These are phyloP conservation scores for Entomobrya multifasciata DNA, from an alignment of 2,888 invertebrate species.

Conservation along the genomic window DNA sequence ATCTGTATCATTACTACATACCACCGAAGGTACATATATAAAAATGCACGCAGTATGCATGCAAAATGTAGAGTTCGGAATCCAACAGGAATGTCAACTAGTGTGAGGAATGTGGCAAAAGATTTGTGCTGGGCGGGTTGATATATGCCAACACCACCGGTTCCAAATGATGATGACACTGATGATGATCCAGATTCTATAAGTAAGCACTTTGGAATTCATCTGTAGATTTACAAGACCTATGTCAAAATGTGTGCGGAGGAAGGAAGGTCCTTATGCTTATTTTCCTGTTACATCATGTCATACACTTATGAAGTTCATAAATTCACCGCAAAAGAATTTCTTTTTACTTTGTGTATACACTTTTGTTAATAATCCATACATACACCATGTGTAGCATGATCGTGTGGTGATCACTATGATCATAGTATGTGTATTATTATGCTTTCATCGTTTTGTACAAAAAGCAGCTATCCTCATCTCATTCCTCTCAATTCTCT, in stretches of 20 bases:
- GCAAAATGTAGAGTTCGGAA: conserved; percentile 38
- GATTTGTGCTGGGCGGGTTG: conserved; percentile 63
- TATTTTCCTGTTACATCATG: not conserved
- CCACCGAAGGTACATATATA: conserved; percentile 3
- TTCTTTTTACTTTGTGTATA: too few species aligned
- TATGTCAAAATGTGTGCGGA: not conserved
- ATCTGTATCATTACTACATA: conserved; percentile 3
- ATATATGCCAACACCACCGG: conserved; percentile 54
- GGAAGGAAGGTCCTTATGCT: conserved; percentile 2
- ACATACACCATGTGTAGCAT: too few species aligned
- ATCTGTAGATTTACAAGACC: not conserved
- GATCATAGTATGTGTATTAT: too few species aligned
- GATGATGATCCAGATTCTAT: conserved; percentile 57
- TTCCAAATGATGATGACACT: conserved; percentile 60
- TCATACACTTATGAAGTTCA: conserved; percentile 21
- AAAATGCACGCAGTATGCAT: conserved; percentile 32
- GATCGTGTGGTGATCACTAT: too few species aligned
- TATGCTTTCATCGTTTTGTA: too few species aligned
- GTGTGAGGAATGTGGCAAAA: conserved; percentile 56
- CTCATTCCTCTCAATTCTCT: not conserved
- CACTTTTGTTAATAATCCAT: too few species aligned
- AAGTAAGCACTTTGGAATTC: conserved; percentile 54
- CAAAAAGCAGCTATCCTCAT: too few species aligned
- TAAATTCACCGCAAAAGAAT: conserved; percentile 31
- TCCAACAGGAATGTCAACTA: conserved; percentile 63